Conservation (phyloP, 2,797 vertebrate genomes). For the Anas bernieri region DNA sequence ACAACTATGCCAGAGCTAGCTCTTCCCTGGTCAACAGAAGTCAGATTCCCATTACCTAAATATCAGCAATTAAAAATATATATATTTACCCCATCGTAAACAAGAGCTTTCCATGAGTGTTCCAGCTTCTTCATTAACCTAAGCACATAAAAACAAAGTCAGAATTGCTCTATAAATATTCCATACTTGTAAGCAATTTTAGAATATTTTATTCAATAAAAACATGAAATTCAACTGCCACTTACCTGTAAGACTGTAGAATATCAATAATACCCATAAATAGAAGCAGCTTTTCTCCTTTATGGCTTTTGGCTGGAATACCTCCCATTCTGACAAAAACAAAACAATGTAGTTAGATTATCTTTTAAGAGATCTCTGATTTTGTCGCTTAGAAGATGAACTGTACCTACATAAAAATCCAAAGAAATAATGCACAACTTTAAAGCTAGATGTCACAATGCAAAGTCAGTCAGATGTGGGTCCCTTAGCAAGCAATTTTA, state of each 20-base stretch:
- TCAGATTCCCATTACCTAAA: neutral
- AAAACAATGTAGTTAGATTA: neutral
- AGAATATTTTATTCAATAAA: neutral
- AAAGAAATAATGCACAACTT: neutral
- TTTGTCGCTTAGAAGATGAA: neutral
- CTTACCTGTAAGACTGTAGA: conserved; percentile 95
- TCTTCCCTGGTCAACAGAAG: neutral
- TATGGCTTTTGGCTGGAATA: conserved; percentile 95
- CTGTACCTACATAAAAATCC: neutral
- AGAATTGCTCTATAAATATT: neutral
- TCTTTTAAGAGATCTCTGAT: neutral
- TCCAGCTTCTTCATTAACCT: conserved; percentile 98
- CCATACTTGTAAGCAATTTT: neutral
- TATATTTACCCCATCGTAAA: conserved; percentile 94
- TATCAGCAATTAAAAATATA: neutral
- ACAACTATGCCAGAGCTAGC: neutral
- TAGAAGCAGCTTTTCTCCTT: conserved; percentile 93
- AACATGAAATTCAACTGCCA: neutral
- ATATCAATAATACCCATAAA: conserved; percentile 99
- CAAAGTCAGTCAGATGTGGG: neutral
- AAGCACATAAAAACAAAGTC: conserved; percentile 31
- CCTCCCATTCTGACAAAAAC: conserved; percentile 90
- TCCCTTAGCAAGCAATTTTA: neutral
- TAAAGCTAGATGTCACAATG: neutral
- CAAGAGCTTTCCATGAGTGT: conserved; percentile 98